A percentile compares a stretch with the other conserved stretches of the same genome.
Evolutionary conservation across 1,140 invertebrate genomes (phyloP).

Genomic region (Cataglyphis hispanica): DNA sequence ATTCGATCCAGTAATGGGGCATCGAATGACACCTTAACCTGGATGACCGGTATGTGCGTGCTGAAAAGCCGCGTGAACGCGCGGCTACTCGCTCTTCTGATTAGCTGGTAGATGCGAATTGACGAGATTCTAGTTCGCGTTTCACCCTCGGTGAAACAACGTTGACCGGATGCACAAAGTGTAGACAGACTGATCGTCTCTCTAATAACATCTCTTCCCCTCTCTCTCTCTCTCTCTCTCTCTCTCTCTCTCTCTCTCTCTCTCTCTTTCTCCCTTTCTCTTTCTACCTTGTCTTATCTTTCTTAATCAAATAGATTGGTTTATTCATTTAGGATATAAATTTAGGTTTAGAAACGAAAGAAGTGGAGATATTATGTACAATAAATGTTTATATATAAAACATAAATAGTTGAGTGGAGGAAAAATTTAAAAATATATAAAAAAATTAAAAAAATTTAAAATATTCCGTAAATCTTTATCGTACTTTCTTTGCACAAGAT

Average conservation of each 20-base stretch:
- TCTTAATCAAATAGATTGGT: neutral
- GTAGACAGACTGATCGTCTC: conserved; percentile 2
- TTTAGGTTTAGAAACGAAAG: neutral
- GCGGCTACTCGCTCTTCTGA: conserved; percentile 73
- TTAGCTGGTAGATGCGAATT: conserved; percentile 81
- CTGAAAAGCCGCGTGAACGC: conserved; percentile 66
- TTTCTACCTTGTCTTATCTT: neutral
- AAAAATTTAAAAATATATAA: conserved; percentile 12
- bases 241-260: neutral
- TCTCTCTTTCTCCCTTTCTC: neutral
- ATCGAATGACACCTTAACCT: conserved; percentile 79
- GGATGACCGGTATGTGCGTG: conserved; percentile 75
- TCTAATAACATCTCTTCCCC: neutral
- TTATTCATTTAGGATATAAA: neutral
- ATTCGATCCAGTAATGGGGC: conserved; percentile 69
- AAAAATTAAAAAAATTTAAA: too few relatives aligned
- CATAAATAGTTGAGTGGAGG: neutral
- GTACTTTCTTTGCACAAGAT: neutral
- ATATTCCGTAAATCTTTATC: conserved; percentile 13
- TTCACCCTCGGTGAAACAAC: conserved; percentile 76
- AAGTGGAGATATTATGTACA: neutral
- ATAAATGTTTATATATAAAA: too few relatives aligned
- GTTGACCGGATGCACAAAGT: conserved; percentile 68
- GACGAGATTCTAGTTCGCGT: conserved; percentile 82
- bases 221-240: neutral